Conservation (phyloP, 2,113 vertebrate species). For the Mandrillus leucophaeus region DNA sequence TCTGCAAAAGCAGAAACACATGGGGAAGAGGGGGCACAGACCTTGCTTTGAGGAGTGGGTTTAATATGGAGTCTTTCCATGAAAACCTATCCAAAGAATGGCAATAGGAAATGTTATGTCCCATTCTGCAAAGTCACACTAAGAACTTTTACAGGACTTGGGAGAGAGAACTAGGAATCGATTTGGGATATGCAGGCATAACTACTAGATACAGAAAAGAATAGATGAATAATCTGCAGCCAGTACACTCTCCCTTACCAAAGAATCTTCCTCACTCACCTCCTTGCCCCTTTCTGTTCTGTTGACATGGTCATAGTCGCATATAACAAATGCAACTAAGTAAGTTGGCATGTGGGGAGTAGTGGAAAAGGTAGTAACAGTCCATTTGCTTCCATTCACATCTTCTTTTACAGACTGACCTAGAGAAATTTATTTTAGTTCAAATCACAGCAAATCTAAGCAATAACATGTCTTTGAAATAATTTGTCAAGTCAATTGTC, state of each 20-base stretch:
- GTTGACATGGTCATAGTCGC: constrained; percentile 83
- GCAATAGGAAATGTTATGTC: accelerated
- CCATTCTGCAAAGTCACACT: neutral
- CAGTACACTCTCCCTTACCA: neutral
- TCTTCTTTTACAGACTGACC: constrained; percentile 82
- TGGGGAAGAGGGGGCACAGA: neutral
- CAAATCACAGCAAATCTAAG: constrained; percentile 36
- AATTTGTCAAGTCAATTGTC: neutral
- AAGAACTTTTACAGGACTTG: neutral
- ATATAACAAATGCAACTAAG: constrained; percentile 84
- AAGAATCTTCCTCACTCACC: constrained; percentile 75
- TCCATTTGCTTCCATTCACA: constrained; percentile 84
- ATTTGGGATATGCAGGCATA: too few relatives aligned
- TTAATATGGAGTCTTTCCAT: neutral
- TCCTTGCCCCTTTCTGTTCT: constrained; percentile 83
- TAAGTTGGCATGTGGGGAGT: constrained; percentile 88
- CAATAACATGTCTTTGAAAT: neutral
- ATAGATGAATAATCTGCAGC: accelerated
- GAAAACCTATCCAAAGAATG: neutral
- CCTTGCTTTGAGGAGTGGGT: neutral
- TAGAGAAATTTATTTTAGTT: constrained; percentile 73
- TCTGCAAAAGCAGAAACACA: neutral
- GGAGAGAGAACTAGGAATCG: neutral
- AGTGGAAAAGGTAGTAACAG: constrained; percentile 83
- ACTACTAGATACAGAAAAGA: neutral